Conservation (phyloP, 2,797 vertebrate genomes). For the Babyrousa celebensis region DNA sequence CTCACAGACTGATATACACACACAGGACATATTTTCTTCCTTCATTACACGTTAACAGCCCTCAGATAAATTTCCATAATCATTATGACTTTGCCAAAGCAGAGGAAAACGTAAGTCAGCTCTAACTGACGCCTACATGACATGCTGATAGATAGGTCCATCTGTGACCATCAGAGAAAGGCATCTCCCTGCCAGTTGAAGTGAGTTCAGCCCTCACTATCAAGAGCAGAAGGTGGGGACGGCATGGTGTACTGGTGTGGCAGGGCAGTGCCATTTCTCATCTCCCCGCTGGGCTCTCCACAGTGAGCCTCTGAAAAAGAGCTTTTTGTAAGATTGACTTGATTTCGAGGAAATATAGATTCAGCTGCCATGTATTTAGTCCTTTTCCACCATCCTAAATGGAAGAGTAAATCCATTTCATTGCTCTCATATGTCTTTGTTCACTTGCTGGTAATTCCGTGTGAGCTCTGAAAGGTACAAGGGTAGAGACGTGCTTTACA, state of each 20-base stretch:
- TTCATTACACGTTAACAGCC: conserved; percentile 79
- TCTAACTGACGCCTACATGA: conserved; percentile 62
- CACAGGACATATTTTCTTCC: conserved; percentile 73
- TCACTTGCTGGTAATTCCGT: background rate
- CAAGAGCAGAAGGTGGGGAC: background rate
- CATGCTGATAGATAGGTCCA: conserved; percentile 75
- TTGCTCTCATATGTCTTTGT: background rate
- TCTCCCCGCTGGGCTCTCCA: background rate
- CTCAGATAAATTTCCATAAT: conserved; percentile 80
- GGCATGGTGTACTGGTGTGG: background rate
- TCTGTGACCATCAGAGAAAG: conserved; percentile 73
- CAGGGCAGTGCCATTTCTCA: background rate
- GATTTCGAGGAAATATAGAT: background rate
- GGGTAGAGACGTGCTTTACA: background rate
- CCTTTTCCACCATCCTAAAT: background rate
- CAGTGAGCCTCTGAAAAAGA: background rate
- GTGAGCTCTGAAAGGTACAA: background rate
- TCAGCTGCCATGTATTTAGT: background rate
- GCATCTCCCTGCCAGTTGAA: conserved; percentile 28
- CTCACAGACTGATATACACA: conserved; percentile 23
- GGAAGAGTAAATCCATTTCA: background rate
- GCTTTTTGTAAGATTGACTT: conserved; percentile 3
- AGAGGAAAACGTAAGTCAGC: conserved; percentile 66
- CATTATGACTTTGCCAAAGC: conserved; percentile 72
- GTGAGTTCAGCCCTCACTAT: background rate